phyloP scores from a whole-genome alignment of 2,888 invertebrate genomes.

The Portevinia maculata region DNA sequence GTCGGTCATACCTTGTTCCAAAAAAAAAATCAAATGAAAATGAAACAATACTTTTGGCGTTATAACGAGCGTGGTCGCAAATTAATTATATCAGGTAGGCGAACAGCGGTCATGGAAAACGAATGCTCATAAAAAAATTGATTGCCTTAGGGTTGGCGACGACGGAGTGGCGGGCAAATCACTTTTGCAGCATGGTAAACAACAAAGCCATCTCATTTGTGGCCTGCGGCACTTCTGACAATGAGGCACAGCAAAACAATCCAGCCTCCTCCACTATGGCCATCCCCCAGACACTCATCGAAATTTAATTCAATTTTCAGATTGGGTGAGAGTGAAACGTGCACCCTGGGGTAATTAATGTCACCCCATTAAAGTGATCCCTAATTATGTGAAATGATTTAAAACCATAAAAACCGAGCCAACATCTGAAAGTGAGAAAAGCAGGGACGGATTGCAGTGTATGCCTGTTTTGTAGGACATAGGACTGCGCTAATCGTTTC shows the following conservation, averaged over 20 bases:
- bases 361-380: slow-evolving; percentile 83
- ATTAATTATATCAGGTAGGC: slow-evolving; percentile 37
- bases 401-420: slow-evolving; percentile 76
- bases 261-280: slow-evolving; percentile 14
- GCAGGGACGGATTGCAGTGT: slow-evolving; percentile 26
- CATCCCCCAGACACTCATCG: slow-evolving; percentile 33
- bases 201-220: background rate
- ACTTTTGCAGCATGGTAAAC: slow-evolving; percentile 1
- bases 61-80: slow-evolving; percentile 1
- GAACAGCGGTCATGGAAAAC: background rate
- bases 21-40: slow-evolving; percentile 28
- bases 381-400: slow-evolving; percentile 83
- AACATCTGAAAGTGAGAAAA: slow-evolving; percentile 70
- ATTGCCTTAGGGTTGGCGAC: slow-evolving; percentile 8
- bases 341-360: slow-evolving; percentile 81
- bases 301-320: slow-evolving; percentile 61
- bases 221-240: slow-evolving; percentile 10
- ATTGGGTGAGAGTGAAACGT: slow-evolving; percentile 39
- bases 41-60: slow-evolving; percentile 10
- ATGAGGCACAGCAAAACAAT: slow-evolving; percentile 25
- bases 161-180: background rate
- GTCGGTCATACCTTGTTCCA: background rate
- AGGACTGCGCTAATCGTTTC: slow-evolving; percentile 55
- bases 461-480: background rate
- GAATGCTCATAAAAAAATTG: slow-evolving; percentile 18